Base-by-base conservation (phyloP, 2,888 invertebrate species). In the Spodoptera picta region DNA sequence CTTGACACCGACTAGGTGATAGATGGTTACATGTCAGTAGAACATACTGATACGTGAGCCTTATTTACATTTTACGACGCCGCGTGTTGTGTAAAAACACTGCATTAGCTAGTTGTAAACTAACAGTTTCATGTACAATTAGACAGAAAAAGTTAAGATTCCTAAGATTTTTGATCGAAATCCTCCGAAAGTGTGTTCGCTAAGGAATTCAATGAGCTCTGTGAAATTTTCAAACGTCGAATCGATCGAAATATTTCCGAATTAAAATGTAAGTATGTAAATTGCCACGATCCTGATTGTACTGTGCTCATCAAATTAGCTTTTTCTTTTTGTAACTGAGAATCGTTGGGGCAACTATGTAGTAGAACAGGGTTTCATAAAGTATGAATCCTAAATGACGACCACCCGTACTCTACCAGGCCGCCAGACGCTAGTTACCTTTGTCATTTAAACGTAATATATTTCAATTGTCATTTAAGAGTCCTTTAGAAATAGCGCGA, bases 1-100 rank as follows among this genome's bases (percentile, higher is more conserved):
- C 88, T 89, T 90, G 89, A 89, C 90, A 89, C 80, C 76, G 79
- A 82, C 61, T 83, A 77, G 80, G 83, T 88, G 82, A 85, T 83
- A 71, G 85, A 71, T 71, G 75, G 66, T 72, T 62, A 73, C 76
- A 86, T 87, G 88, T 85, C 83, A 88, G 83, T 87, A 80, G 85
- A 83, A 69, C 86, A 75, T 46, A 60, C 52, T 63, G 73, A 79
- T 77, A 81, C 83, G 83, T 82, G 83, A 73, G 56, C 23, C 57
- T 76, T 79, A 83, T 86, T 86, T 75, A 73, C 81, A 85, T 86
- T 83, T 74, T 78, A 82, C 81, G 69, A 77, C 73, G 74, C 19
- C 14, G 55, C 27, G 65, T 36, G 36, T 83, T 82, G 79, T 79
- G 84, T 68, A 81, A 84, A 84, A 77, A 69, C 69, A 66, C 65